Evolutionary conservation across 2,113 vertebrate species (phyloP), one percentile per base, ranked within the genome.

Genomic region (Mionectes macconnelli): DNA sequence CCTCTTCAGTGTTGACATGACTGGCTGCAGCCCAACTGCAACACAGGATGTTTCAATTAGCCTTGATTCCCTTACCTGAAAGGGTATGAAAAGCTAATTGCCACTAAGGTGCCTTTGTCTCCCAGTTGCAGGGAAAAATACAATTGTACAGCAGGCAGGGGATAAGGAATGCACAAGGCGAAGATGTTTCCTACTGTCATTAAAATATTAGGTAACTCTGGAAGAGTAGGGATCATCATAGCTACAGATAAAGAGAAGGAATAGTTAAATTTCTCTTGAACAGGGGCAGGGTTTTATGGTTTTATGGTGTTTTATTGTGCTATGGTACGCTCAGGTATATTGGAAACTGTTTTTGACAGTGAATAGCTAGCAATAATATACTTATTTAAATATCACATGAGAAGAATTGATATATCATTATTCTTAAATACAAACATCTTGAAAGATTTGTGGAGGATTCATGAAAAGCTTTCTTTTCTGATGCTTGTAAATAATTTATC

Each of bases 71-170:
- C 79, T 93, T 92, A 92, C 81, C 66, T 74, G 60, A 69, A 93
- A 88, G 89, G 62, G 49, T 70, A 89, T 96, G 93, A 90, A 92
- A 96, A 97, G 60, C 62, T 97, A 94, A 96, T 97, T 96, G 76
- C 5, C 84, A 88, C 64, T 59, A 62, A 88, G 53, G 47, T 90
- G 39, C 64, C 96, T 94, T 96, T 96, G 73, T 94, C 78, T 96
- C 92, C n/a, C 42, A 76, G 50, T 95, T 83, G 79, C 87, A 91
- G 88, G 64, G 44, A 92, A 92, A 89, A 82, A 84, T 42, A 69
- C 24, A 87, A 80, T 97, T 95, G 94, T 60, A 28, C 45, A 81
- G 44, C 76, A 97, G 84, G 35, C 17, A 72, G 68, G 64, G 57
- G 62, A 93, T 66, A 87, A 73, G 55, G 82, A 96, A 84, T 90